Evolutionary conservation across 2,113 vertebrate species (phyloP), one percentile per base, ranked within the genome.

Genomic region (Boleophthalmus pectinirostris): DNA sequence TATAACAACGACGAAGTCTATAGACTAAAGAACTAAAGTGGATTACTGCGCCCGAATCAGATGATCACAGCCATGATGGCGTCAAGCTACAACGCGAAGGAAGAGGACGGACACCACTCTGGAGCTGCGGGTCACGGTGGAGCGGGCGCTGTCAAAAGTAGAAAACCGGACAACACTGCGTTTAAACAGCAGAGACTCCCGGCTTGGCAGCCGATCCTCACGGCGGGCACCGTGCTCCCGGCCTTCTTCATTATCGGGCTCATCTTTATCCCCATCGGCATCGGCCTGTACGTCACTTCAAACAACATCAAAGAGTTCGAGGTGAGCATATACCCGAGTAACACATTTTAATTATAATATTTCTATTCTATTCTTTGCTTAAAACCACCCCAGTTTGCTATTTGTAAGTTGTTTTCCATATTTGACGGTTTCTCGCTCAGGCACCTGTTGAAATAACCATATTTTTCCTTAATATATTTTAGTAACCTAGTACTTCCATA

Each of bases 121-220:
- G 93, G 86, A 0, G 74, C 89, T 0, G 68, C 83, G 15, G 91
- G 80, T 25, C 87, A 93, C 20, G 90, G 90, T 7, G 92, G 82
- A 0, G 81, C 87, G 0, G 91, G 84, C 5, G 77, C 78, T 0
- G 87, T 85, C 1, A 97, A 96, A 80, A 97, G 89, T 63, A 94
- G 95, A 81, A 97, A 97, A 47, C 97, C 97, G 5, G 97, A 98
- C 74, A 98, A 98, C 82, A 98, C 96, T 0, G 97, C 97, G 0
- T 98, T 99, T 85, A 98, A 98, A 80, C 97, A 98, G 89, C 97
- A 99, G 82, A 92, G 97, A 61, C 87, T 99, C 45, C 97, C 97
- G 3, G 97, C 96, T 33, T 99, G 97, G 97, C 97, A 98, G 86
- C 97, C 97, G 70, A 97, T 99, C 71, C 92, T 99, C 24, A 98